A percentile compares a stretch with the other conserved stretches of the same genome.
Conservation (phyloP, 2,888 invertebrate species). For the Meliscaeva auricollis region DNA sequence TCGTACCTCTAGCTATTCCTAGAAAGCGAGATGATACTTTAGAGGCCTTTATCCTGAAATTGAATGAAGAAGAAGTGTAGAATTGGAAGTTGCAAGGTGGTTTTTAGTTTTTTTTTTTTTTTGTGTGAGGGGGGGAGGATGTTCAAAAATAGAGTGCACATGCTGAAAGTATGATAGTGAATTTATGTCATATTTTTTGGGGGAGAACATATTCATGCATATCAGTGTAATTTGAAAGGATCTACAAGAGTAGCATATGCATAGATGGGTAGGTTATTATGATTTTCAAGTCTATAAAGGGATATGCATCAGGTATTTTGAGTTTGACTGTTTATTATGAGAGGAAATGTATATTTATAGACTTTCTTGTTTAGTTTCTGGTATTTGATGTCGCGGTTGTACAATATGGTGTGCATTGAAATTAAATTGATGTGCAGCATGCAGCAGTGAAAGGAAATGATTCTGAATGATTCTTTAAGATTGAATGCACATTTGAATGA, state of each 20-base stretch:
- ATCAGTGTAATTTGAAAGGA: constrained; percentile 45
- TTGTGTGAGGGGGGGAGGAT: constrained; percentile 1
- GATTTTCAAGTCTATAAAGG: neutral
- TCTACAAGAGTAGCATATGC: neutral
- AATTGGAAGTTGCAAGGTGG: constrained; percentile 6
- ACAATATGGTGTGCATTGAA: neutral
- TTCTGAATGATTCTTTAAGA: neutral
- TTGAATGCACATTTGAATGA: neutral
- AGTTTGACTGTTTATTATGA: too few relatives aligned
- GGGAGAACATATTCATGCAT: constrained; percentile 37
- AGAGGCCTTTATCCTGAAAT: constrained; percentile 39
- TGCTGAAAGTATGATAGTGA: neutral
- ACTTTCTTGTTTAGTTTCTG: neutral
- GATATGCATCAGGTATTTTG: neutral
- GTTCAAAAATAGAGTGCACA: constrained; percentile 17
- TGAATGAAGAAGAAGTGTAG: constrained; percentile 12
- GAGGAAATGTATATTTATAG: constrained; percentile 18
- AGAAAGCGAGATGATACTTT: constrained; percentile 21
- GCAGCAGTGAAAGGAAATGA: constrained; percentile 1
- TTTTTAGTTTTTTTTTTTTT: neutral
- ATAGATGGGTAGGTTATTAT: neutral
- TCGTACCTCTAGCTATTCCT: constrained; percentile 3
- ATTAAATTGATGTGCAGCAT: neutral
- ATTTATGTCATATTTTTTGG: constrained; percentile 18
- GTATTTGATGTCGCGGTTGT: neutral